Conservation (phyloP, 64 coral and sea anemone genomes). For the Anthopleura sola region DNA sequence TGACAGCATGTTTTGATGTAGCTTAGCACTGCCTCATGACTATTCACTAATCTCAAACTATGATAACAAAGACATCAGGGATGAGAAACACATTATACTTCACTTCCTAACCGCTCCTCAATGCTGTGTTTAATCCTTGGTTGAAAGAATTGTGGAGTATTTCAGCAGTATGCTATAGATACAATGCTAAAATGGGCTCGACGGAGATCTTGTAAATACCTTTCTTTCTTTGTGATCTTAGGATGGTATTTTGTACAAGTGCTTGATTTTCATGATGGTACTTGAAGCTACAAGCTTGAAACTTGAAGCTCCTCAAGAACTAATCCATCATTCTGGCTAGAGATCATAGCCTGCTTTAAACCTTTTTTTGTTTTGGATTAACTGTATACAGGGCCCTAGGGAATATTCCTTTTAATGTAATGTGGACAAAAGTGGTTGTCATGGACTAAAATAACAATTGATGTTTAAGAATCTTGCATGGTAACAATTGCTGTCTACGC, state of each 20-base stretch:
- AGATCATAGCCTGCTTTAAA: no score
- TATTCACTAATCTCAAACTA: conserved; percentile 6
- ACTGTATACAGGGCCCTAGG: no score
- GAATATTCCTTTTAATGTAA: no score
- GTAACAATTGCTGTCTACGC: no score
- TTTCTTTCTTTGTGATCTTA: conserved; percentile 2
- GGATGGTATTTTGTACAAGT: neutral
- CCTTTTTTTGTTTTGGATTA: no score
- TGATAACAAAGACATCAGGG: neutral
- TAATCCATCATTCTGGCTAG: neutral
- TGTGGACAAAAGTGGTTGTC: no score
- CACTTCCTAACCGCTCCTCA: neutral
- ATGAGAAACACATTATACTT: neutral
- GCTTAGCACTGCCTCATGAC: neutral
- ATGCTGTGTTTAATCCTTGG: neutral
- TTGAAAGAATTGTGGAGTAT: neutral
- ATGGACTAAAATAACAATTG: no score
- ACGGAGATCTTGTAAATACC: neutral
- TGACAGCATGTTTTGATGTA: neutral
- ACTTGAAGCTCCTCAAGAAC: neutral
- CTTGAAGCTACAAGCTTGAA: neutral
- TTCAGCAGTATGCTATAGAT: neutral
- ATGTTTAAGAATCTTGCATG: no score
- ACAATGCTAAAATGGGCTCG: conserved; percentile 21
- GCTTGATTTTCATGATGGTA: neutral